These are phyloP conservation scores for Chrysina gloriosa DNA, from an alignment of 2,888 invertebrate species.

Conservation along the genomic window DNA sequence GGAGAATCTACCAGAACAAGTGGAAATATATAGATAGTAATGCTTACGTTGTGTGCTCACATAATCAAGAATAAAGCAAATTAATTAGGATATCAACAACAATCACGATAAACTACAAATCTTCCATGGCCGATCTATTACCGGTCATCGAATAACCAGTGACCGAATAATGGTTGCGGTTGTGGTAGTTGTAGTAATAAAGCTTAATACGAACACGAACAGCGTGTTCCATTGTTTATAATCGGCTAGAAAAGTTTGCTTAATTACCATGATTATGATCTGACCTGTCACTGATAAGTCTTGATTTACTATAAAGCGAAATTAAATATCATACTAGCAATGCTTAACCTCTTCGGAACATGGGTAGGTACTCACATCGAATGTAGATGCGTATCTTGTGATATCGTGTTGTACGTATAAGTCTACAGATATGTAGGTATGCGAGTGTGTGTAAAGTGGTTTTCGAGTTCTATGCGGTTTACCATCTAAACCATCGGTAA, in stretches of 20 bases:
- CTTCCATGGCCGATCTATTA: conserved; percentile 20
- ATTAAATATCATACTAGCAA: conserved; percentile 26
- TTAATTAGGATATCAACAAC: conserved; percentile 27
- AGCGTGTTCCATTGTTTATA: conserved; percentile 35
- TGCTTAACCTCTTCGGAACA: not conserved
- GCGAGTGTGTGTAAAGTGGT: not conserved
- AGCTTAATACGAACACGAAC: conserved; percentile 30
- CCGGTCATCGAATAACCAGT: conserved; percentile 3
- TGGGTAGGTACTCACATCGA: conserved; percentile 4
- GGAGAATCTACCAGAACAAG: not conserved
- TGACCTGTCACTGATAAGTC: conserved; percentile 35
- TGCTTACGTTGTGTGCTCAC: too few species aligned
- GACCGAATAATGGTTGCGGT: conserved; percentile 8
- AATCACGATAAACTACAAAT: conserved; percentile 32
- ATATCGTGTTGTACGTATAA: conserved; percentile 17
- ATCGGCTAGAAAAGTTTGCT: conserved; percentile 31
- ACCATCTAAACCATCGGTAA: conserved; percentile 31
- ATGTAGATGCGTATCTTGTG: conserved; percentile 26
- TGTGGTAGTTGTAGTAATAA: conserved; percentile 20
- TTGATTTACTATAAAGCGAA: conserved; percentile 30
- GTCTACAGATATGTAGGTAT: not conserved
- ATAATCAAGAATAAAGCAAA: conserved; percentile 8
- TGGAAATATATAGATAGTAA: too few species aligned
- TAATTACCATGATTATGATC: conserved; percentile 36
- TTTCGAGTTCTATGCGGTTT: not conserved